Evolutionary conservation across 1,140 invertebrate genomes (phyloP).

Genomic region (Cotesia chilonis): DNA sequence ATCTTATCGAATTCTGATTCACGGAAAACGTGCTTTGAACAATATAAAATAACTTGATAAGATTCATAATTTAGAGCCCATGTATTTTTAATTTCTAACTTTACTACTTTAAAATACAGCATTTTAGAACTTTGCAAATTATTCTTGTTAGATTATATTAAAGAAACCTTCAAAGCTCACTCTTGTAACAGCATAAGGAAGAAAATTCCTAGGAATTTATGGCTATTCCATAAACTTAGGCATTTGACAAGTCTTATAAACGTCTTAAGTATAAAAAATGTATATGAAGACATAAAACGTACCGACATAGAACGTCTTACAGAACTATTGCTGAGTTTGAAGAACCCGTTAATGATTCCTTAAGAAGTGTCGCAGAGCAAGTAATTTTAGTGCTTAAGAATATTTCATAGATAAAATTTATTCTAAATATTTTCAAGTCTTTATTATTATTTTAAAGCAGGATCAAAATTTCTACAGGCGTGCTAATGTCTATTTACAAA

Average conservation of each 20-base stretch:
- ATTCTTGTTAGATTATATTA: neutral
- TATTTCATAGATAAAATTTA: no score
- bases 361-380: neutral
- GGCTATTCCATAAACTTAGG: neutral
- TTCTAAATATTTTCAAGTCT: no score
- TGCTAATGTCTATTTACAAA: no score
- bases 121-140: no score
- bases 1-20: no score
- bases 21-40: no score
- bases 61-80: no score
- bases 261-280: neutral
- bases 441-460: no score
- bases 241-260: neutral
- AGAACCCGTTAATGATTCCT: slow-evolving; percentile 20
- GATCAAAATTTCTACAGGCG: no score
- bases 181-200: slow-evolving; percentile 33
- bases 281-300: neutral
- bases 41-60: no score
- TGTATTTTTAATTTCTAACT: no score
- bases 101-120: no score
- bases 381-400: neutral
- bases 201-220: slow-evolving; percentile 48
- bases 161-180: slow-evolving; percentile 43
- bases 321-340: neutral
- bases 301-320: neutral